Evolutionary conservation across 2,888 invertebrate genomes (phyloP), one percentile per base, ranked within the genome.

Genomic region (Polyommatus iphigenia): DNA sequence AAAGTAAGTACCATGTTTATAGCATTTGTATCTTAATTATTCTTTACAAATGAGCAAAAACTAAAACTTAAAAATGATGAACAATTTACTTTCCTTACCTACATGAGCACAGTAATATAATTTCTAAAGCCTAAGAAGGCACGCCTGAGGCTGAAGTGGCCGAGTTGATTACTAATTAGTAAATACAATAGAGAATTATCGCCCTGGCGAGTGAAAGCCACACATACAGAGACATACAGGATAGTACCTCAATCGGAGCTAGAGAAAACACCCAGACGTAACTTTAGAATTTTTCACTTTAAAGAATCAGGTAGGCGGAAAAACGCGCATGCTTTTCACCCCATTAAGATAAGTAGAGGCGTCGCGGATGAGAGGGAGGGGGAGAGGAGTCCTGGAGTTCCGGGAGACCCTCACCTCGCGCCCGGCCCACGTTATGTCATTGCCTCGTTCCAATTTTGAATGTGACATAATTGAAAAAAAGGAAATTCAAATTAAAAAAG

Each of bases 321-420:
- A 81, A 78, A 81, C 78, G 92, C 93, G 93, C 93, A 92, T 91
- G 92, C 85, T 84, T 88, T 85, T 85, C 82, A 83, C 85, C 87
- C 90, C 92, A 92, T 93, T 92, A 77, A 57, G 89, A 91, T 84
- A 86, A 82, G 81, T 82, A 78, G 82, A 86, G 90, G 79, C 78
- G 89, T 90, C 81, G 81, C 78, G 82, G 78, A 89, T 71, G 82
- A 81, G 85, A 88, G 54, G 80, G 80, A 80, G n/a, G 67, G 71
- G 67, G 7, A 77, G 8, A 78, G 10, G 73, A 79, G 41, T 79
- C 81, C 79, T 83, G 85, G 90, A 91, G 86, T 87, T 88, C 85
- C 81, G 87, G 89, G 87, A 87, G 90, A 89, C 80, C 86, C 86
- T 83, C 85, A 80, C 81, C 80, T 77, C 80, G 80, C 78, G 81